Evolutionary conservation across 2,113 vertebrate species (phyloP).

Genomic region (Arothron firmamentum): DNA sequence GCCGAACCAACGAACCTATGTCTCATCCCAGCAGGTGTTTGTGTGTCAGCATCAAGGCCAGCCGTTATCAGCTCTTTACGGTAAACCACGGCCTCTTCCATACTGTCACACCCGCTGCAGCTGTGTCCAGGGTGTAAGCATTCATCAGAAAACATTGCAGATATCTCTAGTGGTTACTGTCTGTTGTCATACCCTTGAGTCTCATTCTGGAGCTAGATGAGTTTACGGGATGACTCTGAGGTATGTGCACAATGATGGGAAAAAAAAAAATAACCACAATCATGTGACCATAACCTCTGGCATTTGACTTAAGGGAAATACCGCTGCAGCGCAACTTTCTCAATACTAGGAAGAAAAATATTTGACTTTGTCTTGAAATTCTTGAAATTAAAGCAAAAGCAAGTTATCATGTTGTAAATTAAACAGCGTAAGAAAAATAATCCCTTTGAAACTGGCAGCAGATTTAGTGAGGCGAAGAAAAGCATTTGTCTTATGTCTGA

Average conservation of each 20-base stretch:
- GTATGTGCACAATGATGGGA: constrained; percentile 36
- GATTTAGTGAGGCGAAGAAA: not conserved
- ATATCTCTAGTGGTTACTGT: constrained; percentile 41
- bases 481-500: not conserved
- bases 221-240: constrained; percentile 46
- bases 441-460: not conserved
- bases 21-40: constrained; percentile 62
- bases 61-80: constrained; percentile 58
- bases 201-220: constrained; percentile 27
- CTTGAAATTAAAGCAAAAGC: too few relatives aligned
- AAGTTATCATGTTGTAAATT: constrained; percentile 3
- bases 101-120: constrained; percentile 60
- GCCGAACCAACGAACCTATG: constrained; percentile 22
- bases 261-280: constrained; percentile 19
- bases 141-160: constrained; percentile 60
- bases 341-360: not conserved
- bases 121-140: constrained; percentile 42
- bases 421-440: not conserved
- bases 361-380: not conserved
- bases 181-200: constrained; percentile 45
- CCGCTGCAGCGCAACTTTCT: constrained; percentile 16
- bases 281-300: constrained; percentile 11
- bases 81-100: constrained; percentile 59
- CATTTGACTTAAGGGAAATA: constrained; percentile 23
- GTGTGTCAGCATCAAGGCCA: constrained; percentile 65